Evolutionary conservation across 1,140 invertebrate species (phyloP), one percentile per base, ranked within the genome.

Genomic region (Drosophila ananassae): DNA sequence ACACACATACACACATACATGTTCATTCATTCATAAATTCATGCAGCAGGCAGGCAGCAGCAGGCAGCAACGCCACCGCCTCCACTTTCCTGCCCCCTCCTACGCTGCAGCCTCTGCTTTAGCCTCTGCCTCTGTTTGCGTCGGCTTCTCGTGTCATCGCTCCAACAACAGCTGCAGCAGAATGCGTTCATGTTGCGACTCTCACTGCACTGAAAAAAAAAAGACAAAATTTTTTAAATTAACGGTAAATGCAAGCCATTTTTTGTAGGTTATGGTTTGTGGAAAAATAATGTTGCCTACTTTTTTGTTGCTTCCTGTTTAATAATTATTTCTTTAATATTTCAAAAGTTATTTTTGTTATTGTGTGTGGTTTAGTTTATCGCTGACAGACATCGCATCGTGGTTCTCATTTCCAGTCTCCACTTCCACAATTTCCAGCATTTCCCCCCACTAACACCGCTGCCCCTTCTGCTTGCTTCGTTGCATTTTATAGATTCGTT

Each of bases 401-500:
- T 69, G 66, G 66, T 69, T 69, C 64, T 63, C 51, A 53, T 37
- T 53, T 53, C 41, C 66, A 60, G 63, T 74, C 59, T 67, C 47
- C 34, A 67, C 51, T 67, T 63, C 63, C 63, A 63, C 63, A 39
- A 62, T 41, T 62, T 66, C 46, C 57, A 22, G 39, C 69, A 28
- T 39, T 21, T 17, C 34, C 34, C 39, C 39, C 13, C 17, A 32
- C 53, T 47, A 8, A 5, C 30, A 34, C 41, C 66, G 22, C 34
- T 21, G 5, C n/a, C 44, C 28, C 41, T 46, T 44, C 57, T 67
- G 81, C 46, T 69, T 79, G 82, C 79, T 79, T 83, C 60, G 83
- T 59, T 89, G 83, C 83, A 89, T 83, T 89, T 89, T 89, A 87
- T 87, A 89, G 83, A 87, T 87, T 87, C 76, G 83, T 81, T 89